These are phyloP conservation scores for Amphimallon solstitiale DNA, from an alignment of 2,888 invertebrate genomes.

Conservation along the genomic window DNA sequence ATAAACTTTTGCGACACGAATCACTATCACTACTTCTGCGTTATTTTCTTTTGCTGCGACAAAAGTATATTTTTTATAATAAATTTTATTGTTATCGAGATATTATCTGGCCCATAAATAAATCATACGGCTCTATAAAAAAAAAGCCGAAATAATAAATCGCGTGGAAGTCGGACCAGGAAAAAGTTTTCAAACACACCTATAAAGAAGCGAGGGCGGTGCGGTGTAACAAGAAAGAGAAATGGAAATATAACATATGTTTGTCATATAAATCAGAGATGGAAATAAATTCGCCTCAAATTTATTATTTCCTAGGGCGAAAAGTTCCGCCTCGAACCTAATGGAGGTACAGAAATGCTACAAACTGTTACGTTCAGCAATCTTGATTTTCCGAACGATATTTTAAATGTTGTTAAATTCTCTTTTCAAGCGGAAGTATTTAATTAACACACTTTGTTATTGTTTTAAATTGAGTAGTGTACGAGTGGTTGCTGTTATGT, in stretches of 20 bases:
- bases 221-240: background rate
- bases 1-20: too few relatives aligned
- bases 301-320: slow-evolving; percentile 7
- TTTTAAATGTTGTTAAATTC: too few relatives aligned
- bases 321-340: too few relatives aligned
- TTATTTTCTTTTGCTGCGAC: too few relatives aligned
- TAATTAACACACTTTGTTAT: too few relatives aligned
- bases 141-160: slow-evolving; percentile 31
- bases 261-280: slow-evolving; percentile 19
- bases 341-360: too few relatives aligned
- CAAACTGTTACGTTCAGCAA: too few relatives aligned
- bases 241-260: slow-evolving; percentile 21
- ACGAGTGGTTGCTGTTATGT: too few relatives aligned
- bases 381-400: too few relatives aligned
- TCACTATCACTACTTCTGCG: too few relatives aligned
- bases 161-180: background rate
- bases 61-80: slow-evolving; percentile 14
- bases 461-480: too few relatives aligned
- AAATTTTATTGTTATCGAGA: slow-evolving; percentile 32
- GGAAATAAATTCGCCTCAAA: slow-evolving; percentile 7
- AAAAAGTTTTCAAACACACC: slow-evolving; percentile 23
- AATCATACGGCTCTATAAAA: slow-evolving; percentile 19
- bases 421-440: too few relatives aligned
- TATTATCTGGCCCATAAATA: slow-evolving; percentile 31
- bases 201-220: background rate